Evolutionary conservation across 2,113 vertebrate species (phyloP).

Genomic region (Mystacornis crossleyi): DNA sequence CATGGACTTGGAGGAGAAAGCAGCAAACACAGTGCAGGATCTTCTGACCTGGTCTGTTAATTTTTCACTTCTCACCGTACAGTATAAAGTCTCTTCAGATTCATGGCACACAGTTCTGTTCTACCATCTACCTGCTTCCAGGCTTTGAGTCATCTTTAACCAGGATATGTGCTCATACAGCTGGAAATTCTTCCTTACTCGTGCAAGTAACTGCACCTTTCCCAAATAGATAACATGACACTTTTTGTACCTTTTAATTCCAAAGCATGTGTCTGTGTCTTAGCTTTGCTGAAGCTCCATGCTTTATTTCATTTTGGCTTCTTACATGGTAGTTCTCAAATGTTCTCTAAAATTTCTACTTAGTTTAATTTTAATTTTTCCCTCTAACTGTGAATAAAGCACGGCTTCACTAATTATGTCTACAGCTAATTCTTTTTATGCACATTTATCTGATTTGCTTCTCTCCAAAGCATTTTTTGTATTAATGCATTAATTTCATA

Average conservation of each 20-base stretch:
- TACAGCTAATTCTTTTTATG: constrained; percentile 35
- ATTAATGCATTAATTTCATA: constrained; percentile 61
- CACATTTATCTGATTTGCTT: constrained; percentile 55
- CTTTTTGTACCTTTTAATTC: background rate
- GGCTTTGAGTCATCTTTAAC: background rate
- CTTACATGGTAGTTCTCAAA: background rate
- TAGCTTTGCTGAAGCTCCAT: background rate
- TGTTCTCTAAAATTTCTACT: background rate
- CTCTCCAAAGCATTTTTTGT: constrained; percentile 38
- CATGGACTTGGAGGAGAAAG: background rate
- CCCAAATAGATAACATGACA: background rate
- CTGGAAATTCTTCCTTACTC: background rate
- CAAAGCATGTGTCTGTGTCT: background rate
- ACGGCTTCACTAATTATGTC: constrained; percentile 4
- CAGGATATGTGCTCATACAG: accelerated
- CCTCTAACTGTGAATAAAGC: constrained; percentile 23
- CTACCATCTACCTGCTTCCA: background rate
- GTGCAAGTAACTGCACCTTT: background rate
- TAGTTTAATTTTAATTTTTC: constrained; percentile 7
- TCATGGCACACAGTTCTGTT: background rate
- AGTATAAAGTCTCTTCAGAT: background rate
- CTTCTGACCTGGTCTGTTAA: background rate
- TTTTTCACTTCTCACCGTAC: background rate
- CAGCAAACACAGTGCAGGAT: background rate
- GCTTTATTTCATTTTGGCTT: background rate